Evolutionary conservation across 2,797 vertebrate species (phyloP).

Genomic region (Spinus pinus): DNA sequence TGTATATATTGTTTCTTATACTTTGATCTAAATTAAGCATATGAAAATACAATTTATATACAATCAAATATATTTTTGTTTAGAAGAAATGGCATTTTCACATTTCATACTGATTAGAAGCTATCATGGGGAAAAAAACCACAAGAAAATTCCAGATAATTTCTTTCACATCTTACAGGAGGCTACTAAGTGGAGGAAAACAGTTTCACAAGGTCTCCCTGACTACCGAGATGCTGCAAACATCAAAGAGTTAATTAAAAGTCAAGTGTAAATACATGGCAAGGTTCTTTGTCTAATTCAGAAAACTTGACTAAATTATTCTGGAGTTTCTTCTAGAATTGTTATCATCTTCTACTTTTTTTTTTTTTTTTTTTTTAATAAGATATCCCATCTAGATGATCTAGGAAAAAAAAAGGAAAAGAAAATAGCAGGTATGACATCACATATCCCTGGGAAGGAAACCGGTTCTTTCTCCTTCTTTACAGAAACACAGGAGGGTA

Average conservation of each 20-base stretch:
- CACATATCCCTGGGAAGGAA: neutral
- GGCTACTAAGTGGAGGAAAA: neutral
- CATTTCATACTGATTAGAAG: neutral
- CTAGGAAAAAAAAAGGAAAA: neutral
- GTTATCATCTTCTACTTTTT: neutral
- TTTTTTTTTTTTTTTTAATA: neutral
- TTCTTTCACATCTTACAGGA: neutral
- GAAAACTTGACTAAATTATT: neutral
- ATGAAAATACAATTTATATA: neutral
- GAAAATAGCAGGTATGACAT: neutral
- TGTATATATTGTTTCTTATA: neutral
- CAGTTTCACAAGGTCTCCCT: neutral
- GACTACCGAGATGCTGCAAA: neutral
- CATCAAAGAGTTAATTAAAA: neutral
- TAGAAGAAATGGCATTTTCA: neutral
- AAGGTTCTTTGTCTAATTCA: neutral
- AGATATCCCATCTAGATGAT: neutral
- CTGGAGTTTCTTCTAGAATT: neutral
- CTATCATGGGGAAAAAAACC: rapidly evolving
- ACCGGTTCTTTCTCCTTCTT: neutral
- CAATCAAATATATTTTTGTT: neutral
- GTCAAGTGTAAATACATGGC: neutral
- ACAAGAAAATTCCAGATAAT: neutral
- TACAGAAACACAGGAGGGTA: neutral
- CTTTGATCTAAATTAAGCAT: neutral